phyloP scores from a whole-genome alignment of 2,113 vertebrate genomes.

The Apistogramma diplotaenia region DNA sequence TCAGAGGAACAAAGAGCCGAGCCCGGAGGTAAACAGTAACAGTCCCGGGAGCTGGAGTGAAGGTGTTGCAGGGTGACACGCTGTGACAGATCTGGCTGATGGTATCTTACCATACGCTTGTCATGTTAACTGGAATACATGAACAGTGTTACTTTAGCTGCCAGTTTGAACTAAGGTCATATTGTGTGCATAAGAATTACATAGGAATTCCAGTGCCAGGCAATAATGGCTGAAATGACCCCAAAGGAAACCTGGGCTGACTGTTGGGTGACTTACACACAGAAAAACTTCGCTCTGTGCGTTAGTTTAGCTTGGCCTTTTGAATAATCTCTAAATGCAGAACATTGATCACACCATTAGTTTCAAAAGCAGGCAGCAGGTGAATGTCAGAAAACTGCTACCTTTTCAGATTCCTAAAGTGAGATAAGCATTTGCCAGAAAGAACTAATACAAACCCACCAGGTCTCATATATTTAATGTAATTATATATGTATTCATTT shows the following conservation, averaged over 20 bases:
- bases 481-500: background rate
- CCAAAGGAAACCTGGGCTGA: background rate
- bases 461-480: background rate
- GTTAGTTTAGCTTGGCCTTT: background rate
- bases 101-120: background rate
- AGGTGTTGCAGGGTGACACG: background rate
- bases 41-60: background rate
- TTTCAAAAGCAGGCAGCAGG: background rate
- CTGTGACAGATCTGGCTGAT: background rate
- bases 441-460: background rate
- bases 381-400: background rate
- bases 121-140: background rate
- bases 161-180: background rate
- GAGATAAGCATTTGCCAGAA: background rate
- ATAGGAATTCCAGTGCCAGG: background rate
- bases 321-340: background rate
- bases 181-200: background rate
- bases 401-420: background rate
- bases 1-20: slow-evolving; percentile 20
- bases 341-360: background rate
- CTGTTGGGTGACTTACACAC: background rate
- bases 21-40: slow-evolving; percentile 22
- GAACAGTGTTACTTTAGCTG: background rate
- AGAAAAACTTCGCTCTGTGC: background rate
- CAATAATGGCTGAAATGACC: background rate